These are phyloP conservation scores for Pachliopta kotzebuea DNA, from an alignment of 2,888 invertebrate species.

Conservation along the genomic window DNA sequence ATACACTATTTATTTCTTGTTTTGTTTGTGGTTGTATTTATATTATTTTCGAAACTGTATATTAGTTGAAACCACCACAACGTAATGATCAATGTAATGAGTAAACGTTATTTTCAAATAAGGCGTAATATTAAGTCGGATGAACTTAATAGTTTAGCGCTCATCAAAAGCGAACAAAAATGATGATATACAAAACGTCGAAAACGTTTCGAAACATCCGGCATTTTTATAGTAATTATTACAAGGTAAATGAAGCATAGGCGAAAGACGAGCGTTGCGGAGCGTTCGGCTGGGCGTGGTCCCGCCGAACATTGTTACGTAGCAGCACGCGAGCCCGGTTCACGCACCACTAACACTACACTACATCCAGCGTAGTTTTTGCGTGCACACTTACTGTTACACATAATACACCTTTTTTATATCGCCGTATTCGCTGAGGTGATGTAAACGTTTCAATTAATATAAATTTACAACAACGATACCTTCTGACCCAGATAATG, in stretches of 20 bases:
- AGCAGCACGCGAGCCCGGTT: conserved; percentile 18
- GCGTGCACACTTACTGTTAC: conserved; percentile 24
- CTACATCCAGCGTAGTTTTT: conserved; percentile 12
- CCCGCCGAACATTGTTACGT: conserved; percentile 23
- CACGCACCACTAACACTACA: conserved; percentile 17
- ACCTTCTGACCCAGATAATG: neutral
- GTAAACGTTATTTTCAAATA: too few relatives aligned
- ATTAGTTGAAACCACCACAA: too few relatives aligned
- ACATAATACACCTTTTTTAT: conserved; percentile 18
- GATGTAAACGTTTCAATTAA: conserved; percentile 5
- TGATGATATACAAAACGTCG: conserved; percentile 3
- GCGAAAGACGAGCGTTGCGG: conserved; percentile 23
- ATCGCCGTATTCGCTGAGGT: conserved; percentile 15
- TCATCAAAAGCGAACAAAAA: neutral
- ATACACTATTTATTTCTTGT: too few relatives aligned
- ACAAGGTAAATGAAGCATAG: conserved; percentile 27
- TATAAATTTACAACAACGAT: neutral
- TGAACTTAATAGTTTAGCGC: neutral
- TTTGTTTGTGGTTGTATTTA: too few relatives aligned
- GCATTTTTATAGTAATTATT: conserved; percentile 25
- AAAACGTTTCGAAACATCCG: conserved; percentile 20
- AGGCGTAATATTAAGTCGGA: neutral
- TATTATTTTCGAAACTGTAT: too few relatives aligned
- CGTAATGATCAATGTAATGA: too few relatives aligned
- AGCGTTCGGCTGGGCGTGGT: conserved; percentile 17